Evolutionary conservation across 2,888 invertebrate genomes (phyloP), one percentile per base, ranked within the genome.

Genomic region (Folsomia manolachei): DNA sequence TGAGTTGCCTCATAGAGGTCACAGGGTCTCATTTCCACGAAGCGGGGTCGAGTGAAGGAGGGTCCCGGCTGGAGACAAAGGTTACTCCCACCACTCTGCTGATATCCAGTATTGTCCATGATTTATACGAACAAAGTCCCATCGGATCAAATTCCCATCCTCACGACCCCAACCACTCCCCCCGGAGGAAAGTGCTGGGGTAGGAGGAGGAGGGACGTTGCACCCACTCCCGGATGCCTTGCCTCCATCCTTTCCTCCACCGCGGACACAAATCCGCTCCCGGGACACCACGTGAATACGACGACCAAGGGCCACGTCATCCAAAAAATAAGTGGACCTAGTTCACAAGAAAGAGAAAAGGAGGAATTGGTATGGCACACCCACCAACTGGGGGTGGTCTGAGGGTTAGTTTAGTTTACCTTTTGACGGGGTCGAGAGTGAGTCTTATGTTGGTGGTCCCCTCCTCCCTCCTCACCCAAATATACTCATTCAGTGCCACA

Each of bases 41-140:
- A 63, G 14, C 60, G 60, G 18, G 66, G 67, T 9, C 23, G 21
- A 25, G 70, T 73, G 19, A 75, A 64, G 2, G 65, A 53, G 19
- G 61, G 19, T 1, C 72, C 73, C 14, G 77, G 77, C 18, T 70
- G 70, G n/a, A 77, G 71, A 27, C 77, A 77, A 7, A 71, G 60
- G 24, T 75, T 27, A 0, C 75, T 72, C 52, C 74, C 77, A 26
- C 21, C 26, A 27, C 70, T 70, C 23, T 66, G 71, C 18, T n/a
- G n/a, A n/a, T n/a, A 77, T 69, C 72, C 74, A 72, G 27, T 63
- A 77, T 53, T 77, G 72, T 2, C 75, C 75, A 21, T 71, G 72
- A 25, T 70, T 71, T 23, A 73, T 75, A 14, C 75, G 77, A 4
- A 77, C 56, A 1, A 77, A 62, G 21, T 77, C 69, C 76, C 76